Percentiles rank a stretch among this genome's conserved stretches.
These are phyloP conservation scores for Dromococcyx pavoninus DNA, from an alignment of 2,797 vertebrate species.

Conservation along the genomic window DNA sequence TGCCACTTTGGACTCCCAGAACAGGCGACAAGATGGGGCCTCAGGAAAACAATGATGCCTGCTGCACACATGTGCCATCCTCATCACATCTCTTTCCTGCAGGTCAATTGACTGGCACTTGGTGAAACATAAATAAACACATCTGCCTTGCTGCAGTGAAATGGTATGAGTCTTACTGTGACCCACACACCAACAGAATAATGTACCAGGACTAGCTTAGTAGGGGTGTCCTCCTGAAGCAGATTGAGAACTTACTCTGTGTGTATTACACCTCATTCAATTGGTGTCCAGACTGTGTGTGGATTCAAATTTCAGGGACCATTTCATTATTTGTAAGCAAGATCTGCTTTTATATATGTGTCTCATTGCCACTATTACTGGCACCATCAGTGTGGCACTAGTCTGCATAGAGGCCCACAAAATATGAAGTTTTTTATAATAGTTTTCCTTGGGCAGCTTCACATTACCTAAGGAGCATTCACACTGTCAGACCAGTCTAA, in stretches of 20 bases:
- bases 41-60: background rate
- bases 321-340: background rate
- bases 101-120: background rate
- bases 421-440: background rate
- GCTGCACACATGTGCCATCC: background rate
- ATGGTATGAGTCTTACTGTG: too few species aligned
- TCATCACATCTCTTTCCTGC: background rate
- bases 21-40: background rate
- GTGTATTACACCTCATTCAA: background rate
- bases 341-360: accelerated
- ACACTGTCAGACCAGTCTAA: background rate
- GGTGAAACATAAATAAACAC: background rate
- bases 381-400: background rate
- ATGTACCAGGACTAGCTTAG: background rate
- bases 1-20: background rate
- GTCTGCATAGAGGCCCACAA: background rate
- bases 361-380: background rate
- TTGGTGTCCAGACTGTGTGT: background rate
- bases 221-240: background rate
- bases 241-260: background rate
- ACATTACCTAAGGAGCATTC: background rate
- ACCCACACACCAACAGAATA: background rate
- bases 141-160: background rate
- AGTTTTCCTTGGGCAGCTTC: background rate
- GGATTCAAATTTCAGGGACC: background rate